These are phyloP conservation scores for Anguilla obscura DNA, from an alignment of 2,797 vertebrate species.

Conservation along the genomic window DNA sequence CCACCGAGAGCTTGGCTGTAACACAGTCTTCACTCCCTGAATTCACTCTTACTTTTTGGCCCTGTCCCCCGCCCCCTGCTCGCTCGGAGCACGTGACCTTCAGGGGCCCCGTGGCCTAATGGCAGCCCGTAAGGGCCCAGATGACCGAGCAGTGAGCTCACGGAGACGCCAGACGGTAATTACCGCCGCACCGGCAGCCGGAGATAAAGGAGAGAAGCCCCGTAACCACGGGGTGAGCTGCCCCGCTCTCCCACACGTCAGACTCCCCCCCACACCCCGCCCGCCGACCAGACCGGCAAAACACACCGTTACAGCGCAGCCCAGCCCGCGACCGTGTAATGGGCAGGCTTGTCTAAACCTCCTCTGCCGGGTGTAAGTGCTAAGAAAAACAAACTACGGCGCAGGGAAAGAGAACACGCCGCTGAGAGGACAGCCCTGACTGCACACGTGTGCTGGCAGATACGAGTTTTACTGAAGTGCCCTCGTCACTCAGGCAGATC, in stretches of 20 bases:
- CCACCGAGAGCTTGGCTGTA: neutral
- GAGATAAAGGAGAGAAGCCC: neutral
- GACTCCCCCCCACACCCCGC: slow-evolving; percentile 7
- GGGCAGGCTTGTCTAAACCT: slow-evolving; percentile 17
- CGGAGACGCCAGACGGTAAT: slow-evolving; percentile 13
- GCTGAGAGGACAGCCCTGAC: neutral
- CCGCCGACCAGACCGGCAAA: neutral
- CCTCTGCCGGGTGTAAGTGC: neutral
- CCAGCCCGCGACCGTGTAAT: neutral
- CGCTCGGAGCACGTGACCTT: neutral
- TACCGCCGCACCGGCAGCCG: neutral
- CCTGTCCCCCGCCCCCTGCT: neutral
- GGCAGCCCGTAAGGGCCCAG: neutral
- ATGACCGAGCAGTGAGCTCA: neutral
- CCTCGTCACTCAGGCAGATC: neutral
- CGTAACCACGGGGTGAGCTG: slow-evolving; percentile 12
- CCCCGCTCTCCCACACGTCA: neutral
- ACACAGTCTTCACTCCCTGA: neutral
- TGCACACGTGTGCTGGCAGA: neutral
- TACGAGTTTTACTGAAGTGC: neutral
- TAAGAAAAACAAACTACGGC: slow-evolving; percentile 3
- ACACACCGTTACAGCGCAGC: neutral
- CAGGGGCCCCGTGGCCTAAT: neutral
- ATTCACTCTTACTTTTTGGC: neutral
- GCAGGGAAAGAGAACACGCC: neutral